These are phyloP conservation scores for Ormyrus nitidulus DNA, from an alignment of 2,888 invertebrate species.

Conservation along the genomic window DNA sequence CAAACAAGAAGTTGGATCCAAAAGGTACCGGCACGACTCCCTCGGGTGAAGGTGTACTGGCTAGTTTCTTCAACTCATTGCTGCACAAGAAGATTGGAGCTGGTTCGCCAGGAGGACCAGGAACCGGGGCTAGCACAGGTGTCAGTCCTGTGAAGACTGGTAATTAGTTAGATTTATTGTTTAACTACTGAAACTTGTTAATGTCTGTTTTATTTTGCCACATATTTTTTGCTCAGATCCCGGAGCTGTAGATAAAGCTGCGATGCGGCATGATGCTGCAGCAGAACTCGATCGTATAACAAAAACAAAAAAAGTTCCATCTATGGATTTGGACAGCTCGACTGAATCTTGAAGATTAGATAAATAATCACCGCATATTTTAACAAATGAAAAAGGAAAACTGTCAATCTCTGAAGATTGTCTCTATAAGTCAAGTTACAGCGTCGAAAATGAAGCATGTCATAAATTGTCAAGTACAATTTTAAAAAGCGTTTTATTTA, in stretches of 20 bases:
- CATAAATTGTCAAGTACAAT: constrained; percentile 47
- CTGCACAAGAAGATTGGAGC: constrained; percentile 91
- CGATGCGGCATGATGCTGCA: constrained; percentile 91
- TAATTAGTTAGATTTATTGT: constrained; percentile 41
- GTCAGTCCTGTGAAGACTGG: constrained; percentile 64
- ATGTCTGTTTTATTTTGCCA: constrained; percentile 2
- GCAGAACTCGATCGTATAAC: constrained; percentile 94
- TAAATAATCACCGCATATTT: constrained; percentile 29
- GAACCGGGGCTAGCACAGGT: constrained; percentile 74
- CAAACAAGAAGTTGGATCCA: constrained; percentile 82
- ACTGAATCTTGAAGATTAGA: constrained; percentile 66
- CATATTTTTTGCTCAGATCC: constrained; percentile 46
- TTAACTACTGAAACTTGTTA: background rate
- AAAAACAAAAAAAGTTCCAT: constrained; percentile 80
- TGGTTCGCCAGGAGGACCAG: constrained; percentile 76
- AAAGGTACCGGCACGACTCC: constrained; percentile 80
- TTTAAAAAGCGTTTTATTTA: constrained; percentile 47
- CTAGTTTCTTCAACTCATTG: constrained; percentile 98
- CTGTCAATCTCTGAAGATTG: constrained; percentile 32
- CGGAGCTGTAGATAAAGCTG: constrained; percentile 81
- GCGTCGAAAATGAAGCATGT: constrained; percentile 49
- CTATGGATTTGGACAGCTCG: constrained; percentile 70
- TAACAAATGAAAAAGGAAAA: constrained; percentile 26
- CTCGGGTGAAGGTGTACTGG: constrained; percentile 94
- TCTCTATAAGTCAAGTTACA: constrained; percentile 45